Conservation (phyloP, 2,888 invertebrate species). For the Monochamus alternatus region DNA sequence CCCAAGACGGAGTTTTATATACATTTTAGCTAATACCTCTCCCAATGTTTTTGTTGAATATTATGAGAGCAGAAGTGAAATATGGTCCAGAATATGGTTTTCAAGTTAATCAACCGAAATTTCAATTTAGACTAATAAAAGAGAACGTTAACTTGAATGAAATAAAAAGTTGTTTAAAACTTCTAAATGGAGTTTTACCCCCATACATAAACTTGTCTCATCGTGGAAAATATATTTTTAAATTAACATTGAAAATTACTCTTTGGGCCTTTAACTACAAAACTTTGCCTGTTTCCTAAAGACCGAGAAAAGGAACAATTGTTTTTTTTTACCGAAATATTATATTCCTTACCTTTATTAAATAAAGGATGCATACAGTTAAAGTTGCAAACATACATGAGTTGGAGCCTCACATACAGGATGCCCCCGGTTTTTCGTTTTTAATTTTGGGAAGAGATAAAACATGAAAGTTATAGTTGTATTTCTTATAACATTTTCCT, state of each 20-base stretch:
- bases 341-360: too few species aligned
- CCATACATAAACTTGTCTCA: constrained; percentile 32
- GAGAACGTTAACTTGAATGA: constrained; percentile 34
- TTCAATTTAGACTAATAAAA: constrained; percentile 39
- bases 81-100: constrained; percentile 45
- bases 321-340: background rate
- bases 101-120: constrained; percentile 48
- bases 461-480: too few species aligned
- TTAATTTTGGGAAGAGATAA: too few species aligned
- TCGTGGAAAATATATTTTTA: constrained; percentile 23
- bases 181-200: constrained; percentile 36
- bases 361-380: too few species aligned
- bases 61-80: constrained; percentile 50
- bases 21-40: constrained; percentile 47
- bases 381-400: too few species aligned
- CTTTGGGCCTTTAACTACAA: background rate
- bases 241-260: constrained; percentile 19
- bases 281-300: constrained; percentile 3
- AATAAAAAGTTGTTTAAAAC: constrained; percentile 37
- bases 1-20: constrained; percentile 46
- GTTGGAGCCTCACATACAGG: too few species aligned
- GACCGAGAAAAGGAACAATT: background rate
- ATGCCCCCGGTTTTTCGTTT: too few species aligned
- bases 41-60: constrained; percentile 48
- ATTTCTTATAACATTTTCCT: too few species aligned